A percentile compares a stretch with the other conserved stretches of the same genome.
Evolutionary conservation across 2,113 vertebrate species (phyloP).

Genomic region (Cryptotis parvus): DNA sequence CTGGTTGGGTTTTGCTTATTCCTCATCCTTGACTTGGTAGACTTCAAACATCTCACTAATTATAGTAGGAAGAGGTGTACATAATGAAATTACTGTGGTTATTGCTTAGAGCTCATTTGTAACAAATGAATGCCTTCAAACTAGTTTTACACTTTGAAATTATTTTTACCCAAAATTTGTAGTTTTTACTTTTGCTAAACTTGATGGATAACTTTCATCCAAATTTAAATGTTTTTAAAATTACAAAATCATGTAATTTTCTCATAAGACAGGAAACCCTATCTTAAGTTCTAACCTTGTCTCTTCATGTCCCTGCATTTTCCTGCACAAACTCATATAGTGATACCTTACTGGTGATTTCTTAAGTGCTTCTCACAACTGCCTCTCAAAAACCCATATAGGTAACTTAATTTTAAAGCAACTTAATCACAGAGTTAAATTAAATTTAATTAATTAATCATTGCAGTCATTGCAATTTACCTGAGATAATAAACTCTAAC

Average conservation of each 20-base stretch:
- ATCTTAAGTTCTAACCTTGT: background rate
- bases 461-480: too few species aligned
- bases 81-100: background rate
- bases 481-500: too few species aligned
- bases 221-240: background rate
- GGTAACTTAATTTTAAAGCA: constrained; percentile 13
- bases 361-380: background rate
- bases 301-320: background rate
- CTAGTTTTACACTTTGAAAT: constrained; percentile 4
- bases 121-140: background rate
- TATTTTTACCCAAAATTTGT: background rate
- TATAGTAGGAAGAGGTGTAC: background rate
- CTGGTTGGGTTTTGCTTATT: constrained; percentile 38
- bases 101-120: background rate
- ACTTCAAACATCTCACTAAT: constrained; percentile 5
- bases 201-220: background rate
- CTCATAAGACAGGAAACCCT: background rate
- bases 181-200: background rate
- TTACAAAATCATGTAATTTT: constrained; percentile 9
- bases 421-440: background rate
- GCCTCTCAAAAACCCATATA: background rate
- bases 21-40: background rate
- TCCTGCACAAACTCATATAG: background rate
- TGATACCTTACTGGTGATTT: background rate
- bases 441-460: too few species aligned